A percentile compares a stretch with the other conserved stretches of the same genome.
Evolutionary conservation across 2,888 invertebrate species (phyloP).

Genomic region (Bombylius major): DNA sequence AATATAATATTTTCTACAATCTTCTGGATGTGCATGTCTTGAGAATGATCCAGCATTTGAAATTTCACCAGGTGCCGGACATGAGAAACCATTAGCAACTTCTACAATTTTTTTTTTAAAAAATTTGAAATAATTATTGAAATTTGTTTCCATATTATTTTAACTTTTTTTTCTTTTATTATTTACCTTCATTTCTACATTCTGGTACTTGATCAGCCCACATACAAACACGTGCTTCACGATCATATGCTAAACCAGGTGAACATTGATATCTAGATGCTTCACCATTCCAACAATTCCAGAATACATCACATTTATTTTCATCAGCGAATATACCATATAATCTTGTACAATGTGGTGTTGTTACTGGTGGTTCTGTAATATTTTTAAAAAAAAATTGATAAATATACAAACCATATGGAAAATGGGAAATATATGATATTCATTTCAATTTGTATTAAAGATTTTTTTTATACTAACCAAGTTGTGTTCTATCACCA

Average conservation of each 20-base stretch:
- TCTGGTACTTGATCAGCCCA: conserved; percentile 93
- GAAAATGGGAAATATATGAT: background rate
- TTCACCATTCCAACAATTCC: conserved; percentile 96
- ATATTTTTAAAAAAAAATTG: background rate
- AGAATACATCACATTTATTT: conserved; percentile 82
- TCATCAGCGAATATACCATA: conserved; percentile 90
- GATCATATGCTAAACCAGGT: conserved; percentile 86
- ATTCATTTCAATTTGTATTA: too few species aligned
- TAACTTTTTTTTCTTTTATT: background rate
- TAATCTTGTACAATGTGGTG: conserved; percentile 71
- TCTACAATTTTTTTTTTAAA: conserved; percentile 43
- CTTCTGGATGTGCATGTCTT: conserved; percentile 87
- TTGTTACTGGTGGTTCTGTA: conserved; percentile 68
- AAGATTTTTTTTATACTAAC: conserved; percentile 38
- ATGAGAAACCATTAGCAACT: conserved; percentile 79
- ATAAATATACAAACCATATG: background rate
- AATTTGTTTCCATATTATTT: background rate
- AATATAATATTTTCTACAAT: conserved; percentile 91
- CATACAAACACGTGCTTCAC: conserved; percentile 87
- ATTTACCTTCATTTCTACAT: conserved; percentile 73
- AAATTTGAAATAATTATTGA: background rate
- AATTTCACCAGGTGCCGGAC: conserved; percentile 68
- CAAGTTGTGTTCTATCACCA: conserved; percentile 74
- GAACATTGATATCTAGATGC: conserved; percentile 89
- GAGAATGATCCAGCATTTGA: conserved; percentile 81